phyloP scores from a whole-genome alignment of 1,140 invertebrate genomes.

The Meloidogyne exigua region DNA sequence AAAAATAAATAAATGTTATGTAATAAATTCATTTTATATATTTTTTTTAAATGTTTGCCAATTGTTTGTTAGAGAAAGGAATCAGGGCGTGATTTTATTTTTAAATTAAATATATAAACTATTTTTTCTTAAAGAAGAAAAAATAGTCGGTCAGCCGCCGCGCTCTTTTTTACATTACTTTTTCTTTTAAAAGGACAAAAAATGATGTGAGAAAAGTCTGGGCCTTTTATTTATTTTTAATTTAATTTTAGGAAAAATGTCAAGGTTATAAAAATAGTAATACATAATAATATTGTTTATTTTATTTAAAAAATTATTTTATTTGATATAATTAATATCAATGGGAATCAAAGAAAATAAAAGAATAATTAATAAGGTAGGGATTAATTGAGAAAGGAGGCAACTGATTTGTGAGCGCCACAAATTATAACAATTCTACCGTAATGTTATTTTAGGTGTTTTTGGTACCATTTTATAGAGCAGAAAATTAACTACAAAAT shows the following conservation, averaged over 20 bases:
- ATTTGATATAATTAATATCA: no score
- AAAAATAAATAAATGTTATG: neutral
- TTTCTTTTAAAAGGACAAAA: neutral
- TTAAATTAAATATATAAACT: neutral
- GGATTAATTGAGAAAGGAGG: no score
- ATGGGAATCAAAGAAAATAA: no score
- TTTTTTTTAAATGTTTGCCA: neutral
- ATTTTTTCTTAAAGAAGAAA: neutral
- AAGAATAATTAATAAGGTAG: no score
- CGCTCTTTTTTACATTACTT: neutral
- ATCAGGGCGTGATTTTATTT: neutral
- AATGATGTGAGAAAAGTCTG: neutral
- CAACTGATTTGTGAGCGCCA: no score
- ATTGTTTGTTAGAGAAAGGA: conserved; percentile 1
- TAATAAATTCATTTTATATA: no score
- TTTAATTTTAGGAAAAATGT: neutral
- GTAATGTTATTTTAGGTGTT: no score
- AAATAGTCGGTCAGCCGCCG: neutral
- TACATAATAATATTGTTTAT: no score
- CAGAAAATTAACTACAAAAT: no score
- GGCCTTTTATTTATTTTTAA: neutral
- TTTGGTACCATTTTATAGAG: no score
- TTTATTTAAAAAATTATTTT: no score
- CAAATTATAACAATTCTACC: no score
- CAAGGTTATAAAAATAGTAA: neutral